Percentiles rank a stretch among this genome's conserved stretches.
Conservation (phyloP, 2,113 vertebrate species). For the Nesoenas mayeri region DNA sequence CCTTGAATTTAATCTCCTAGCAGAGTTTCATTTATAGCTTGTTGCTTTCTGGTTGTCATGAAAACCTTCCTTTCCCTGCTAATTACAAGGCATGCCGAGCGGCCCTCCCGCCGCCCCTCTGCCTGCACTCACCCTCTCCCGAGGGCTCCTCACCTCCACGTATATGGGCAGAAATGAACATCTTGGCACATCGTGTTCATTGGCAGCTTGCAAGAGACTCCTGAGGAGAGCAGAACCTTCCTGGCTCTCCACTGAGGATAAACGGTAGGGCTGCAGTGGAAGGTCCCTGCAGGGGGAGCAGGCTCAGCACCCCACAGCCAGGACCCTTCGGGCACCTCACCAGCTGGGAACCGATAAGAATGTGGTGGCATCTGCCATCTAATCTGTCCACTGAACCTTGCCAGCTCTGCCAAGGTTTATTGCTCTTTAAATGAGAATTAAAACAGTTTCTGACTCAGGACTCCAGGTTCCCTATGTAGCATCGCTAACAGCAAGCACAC, state of each 20-base stretch:
- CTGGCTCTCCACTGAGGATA: not conserved
- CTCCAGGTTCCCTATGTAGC: not conserved
- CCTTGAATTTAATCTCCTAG: not conserved
- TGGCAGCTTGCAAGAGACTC: not conserved
- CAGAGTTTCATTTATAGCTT: not conserved
- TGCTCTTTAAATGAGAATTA: not conserved
- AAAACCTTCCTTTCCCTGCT: not conserved
- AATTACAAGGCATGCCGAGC: not conserved
- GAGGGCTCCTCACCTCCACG: not conserved
- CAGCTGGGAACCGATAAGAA: not conserved
- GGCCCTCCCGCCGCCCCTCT: not conserved
- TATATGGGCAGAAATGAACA: rapidly evolving
- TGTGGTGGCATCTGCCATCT: rapidly evolving
- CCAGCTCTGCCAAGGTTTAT: not conserved
- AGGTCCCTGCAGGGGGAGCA: conserved; percentile 35
- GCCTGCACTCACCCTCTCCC: not conserved
- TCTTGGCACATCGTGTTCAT: not conserved
- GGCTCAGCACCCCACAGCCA: not conserved
- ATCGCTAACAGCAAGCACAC: rapidly evolving
- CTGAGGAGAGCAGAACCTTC: not conserved
- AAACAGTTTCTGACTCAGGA: no score
- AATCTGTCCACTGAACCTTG: rapidly evolving
- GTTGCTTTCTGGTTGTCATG: not conserved
- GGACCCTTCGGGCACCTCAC: not conserved
- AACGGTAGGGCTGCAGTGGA: rapidly evolving